Evolutionary conservation across 2,888 invertebrate genomes (phyloP), one percentile per base, ranked within the genome.

Genomic region (Hirtodrosophila alboralis): DNA sequence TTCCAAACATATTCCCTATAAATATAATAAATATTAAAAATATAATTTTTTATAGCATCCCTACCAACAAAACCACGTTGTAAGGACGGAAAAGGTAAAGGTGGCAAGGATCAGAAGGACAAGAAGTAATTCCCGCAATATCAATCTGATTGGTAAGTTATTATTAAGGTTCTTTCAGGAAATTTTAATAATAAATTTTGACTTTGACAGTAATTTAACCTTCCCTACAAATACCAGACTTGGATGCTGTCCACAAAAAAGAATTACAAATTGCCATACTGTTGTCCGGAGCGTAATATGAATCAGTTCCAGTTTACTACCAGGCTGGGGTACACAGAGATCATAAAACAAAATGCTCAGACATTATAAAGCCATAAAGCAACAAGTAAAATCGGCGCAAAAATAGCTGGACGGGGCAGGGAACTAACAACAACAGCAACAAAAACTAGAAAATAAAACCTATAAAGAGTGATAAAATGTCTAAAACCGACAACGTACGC

Each of bases 361-460:
- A 78, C 86, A 86, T 86, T 86, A 86, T 83, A 83, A 84, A 86
- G 75, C 61, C 73, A 83, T 83, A 84, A 83, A 86, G 80, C 84
- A 74, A 64, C 80, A 75, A 80, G 49, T 79, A 69, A 75, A 72
- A 81, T 72, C 63, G 41, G 30, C 56, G 59, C 47, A 62, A 59
- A 75, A 65, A 77, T 67, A 77, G 78, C 64, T 60, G 61, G 28
- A 33, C 44, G 13, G n/a, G n/a, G 36, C 38, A 13, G 31, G 28
- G 37, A 33, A 33, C 36, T 21, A 43, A 41, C 12, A 41, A 38
- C 16, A 16, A 18, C 3, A 28, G 16, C 4, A 36, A 13, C 10
- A 13, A 8, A 14, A 13, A 27, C 14, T 14, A 49, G 9, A 16
- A 26, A 27, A 56, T 6, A 14, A 27, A 13, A 36, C 34, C 34